A percentile compares a stretch with the other conserved stretches of the same genome.
Conservation (phyloP, 2,113 vertebrate genomes). For the Antechinus flavipes region DNA sequence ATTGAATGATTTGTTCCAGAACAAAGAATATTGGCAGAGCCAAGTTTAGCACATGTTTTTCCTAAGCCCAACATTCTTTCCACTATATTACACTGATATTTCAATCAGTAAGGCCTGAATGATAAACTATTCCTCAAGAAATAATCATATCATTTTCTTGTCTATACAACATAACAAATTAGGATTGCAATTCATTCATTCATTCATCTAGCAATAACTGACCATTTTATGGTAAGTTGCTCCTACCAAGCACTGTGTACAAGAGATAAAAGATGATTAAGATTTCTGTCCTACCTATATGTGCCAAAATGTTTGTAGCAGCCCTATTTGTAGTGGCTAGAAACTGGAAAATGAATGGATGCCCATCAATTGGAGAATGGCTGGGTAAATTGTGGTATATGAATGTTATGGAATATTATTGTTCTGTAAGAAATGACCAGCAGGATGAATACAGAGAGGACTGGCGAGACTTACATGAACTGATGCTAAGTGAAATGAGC, state of each 20-base stretch:
- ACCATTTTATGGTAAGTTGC: neutral
- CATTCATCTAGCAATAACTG: neutral
- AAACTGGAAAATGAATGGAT: too few species aligned
- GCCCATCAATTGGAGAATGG: too few species aligned
- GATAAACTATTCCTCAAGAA: neutral
- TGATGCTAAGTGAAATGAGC: too few species aligned
- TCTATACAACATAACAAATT: neutral
- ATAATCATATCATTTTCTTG: neutral
- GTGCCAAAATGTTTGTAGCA: too few species aligned
- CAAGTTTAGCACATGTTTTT: neutral
- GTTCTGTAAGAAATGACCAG: too few species aligned
- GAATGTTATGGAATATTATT: too few species aligned
- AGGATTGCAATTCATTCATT: neutral
- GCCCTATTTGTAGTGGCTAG: too few species aligned
- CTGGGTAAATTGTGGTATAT: too few species aligned
- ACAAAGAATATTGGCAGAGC: neutral
- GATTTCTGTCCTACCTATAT: neutral
- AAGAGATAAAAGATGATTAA: neutral
- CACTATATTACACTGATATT: neutral
- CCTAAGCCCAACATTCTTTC: neutral
- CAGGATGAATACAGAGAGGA: too few species aligned
- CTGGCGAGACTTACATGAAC: too few species aligned
- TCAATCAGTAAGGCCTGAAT: neutral
- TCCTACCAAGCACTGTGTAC: neutral
- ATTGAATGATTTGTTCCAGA: neutral